Conservation (phyloP, 2,888 invertebrate genomes). For the Eristalis pertinax region DNA sequence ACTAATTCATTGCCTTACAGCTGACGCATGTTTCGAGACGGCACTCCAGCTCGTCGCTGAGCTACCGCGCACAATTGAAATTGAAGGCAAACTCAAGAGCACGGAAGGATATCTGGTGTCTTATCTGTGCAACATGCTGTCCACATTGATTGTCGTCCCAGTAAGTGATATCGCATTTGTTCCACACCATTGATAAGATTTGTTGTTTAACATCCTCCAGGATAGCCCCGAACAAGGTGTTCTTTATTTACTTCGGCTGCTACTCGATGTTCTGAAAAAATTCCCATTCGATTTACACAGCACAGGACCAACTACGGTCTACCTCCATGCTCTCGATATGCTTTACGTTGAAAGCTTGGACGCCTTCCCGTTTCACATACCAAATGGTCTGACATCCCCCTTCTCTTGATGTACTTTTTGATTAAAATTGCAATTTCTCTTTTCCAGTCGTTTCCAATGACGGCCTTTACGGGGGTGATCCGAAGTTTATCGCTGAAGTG, state of each 20-base stretch:
- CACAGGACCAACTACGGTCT: constrained; percentile 86
- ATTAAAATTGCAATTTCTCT: constrained; percentile 12
- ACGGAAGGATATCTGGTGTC: constrained; percentile 88
- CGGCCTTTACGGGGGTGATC: constrained; percentile 93
- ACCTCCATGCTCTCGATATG: constrained; percentile 89
- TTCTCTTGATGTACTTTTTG: background rate
- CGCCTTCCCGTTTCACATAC: constrained; percentile 92
- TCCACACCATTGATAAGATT: background rate
- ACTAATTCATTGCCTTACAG: constrained; percentile 82
- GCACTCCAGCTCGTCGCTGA: constrained; percentile 91
- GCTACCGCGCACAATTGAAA: constrained; percentile 86
- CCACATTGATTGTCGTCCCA: constrained; percentile 91
- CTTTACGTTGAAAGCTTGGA: constrained; percentile 91
- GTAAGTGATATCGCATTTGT: constrained; percentile 81
- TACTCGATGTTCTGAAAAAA: constrained; percentile 90
- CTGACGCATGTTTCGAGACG: constrained; percentile 96
- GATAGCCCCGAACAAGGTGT: constrained; percentile 95
- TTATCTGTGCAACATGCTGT: constrained; percentile 89
- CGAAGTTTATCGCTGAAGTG: constrained; percentile 91
- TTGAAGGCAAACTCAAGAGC: constrained; percentile 89
- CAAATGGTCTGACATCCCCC: constrained; percentile 83
- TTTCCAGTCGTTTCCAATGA: constrained; percentile 93
- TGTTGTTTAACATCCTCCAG: constrained; percentile 79
- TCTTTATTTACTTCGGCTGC: constrained; percentile 89
- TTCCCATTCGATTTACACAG: constrained; percentile 87